phyloP scores from a whole-genome alignment of 2,113 vertebrate genomes.

The Siniperca knerii region DNA sequence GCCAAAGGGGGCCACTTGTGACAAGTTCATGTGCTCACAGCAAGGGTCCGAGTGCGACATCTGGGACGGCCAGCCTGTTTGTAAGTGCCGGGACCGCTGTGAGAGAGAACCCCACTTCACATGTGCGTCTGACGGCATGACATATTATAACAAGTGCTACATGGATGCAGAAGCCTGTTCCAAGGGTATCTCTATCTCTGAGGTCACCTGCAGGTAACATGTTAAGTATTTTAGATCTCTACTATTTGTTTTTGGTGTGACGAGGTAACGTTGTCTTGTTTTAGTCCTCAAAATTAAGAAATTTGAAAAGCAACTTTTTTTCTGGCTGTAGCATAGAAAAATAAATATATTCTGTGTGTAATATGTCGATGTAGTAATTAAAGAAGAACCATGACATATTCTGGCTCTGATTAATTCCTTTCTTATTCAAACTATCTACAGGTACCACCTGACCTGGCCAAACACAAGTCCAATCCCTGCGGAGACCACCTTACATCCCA shows the following conservation, averaged over 20 bases:
- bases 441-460: slow-evolving; percentile 94
- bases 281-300: slow-evolving; percentile 10
- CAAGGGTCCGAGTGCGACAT: slow-evolving; percentile 98
- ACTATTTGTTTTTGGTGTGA: slow-evolving; percentile 57
- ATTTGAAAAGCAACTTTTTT: background rate
- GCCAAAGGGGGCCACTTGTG: slow-evolving; percentile 94
- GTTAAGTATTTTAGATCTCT: slow-evolving; percentile 81
- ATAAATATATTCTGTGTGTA: background rate
- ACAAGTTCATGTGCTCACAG: slow-evolving; percentile 97
- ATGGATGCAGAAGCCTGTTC: slow-evolving; percentile 98
- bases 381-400: background rate
- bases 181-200: slow-evolving; percentile 92
- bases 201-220: slow-evolving; percentile 93
- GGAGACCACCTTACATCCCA: slow-evolving; percentile 91
- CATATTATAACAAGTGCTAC: slow-evolving; percentile 99
- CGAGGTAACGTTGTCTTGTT: slow-evolving; percentile 57
- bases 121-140: slow-evolving; percentile 96
- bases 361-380: background rate
- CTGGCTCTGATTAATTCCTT: slow-evolving; percentile 38
- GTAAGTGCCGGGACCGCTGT: slow-evolving; percentile 96
- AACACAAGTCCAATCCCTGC: slow-evolving; percentile 92
- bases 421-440: slow-evolving; percentile 54
- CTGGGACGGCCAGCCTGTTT: slow-evolving; percentile 97
- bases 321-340: background rate
- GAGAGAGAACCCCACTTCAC: slow-evolving; percentile 98